Conservation (phyloP, 2,113 vertebrate species). For the Phodopus roborovskii region DNA sequence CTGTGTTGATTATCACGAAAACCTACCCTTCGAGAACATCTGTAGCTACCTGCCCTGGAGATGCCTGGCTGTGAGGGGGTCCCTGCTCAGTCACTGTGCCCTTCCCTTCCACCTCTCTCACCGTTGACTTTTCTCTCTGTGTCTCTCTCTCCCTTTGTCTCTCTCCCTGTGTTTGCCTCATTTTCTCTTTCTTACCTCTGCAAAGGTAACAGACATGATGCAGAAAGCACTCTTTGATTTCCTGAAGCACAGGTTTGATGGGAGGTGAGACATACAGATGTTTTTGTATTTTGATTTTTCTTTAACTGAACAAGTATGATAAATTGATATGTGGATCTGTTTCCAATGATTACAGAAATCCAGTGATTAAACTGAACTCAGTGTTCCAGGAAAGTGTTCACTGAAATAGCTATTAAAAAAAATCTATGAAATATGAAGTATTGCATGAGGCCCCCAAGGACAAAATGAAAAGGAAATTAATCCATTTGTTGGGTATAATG, state of each 20-base stretch:
- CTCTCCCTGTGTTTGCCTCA: slow-evolving; percentile 79
- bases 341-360: slow-evolving; percentile 25
- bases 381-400: slow-evolving; percentile 1
- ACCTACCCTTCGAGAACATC: not conserved
- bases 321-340: slow-evolving; percentile 56
- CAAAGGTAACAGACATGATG: slow-evolving; percentile 99
- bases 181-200: slow-evolving; percentile 82
- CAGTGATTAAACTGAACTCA: slow-evolving; percentile 31
- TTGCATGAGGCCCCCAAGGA: not conserved
- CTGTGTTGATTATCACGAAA: not conserved
- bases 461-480: slow-evolving; percentile 47
- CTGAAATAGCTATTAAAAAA: not conserved
- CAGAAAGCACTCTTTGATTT: slow-evolving; percentile 99
- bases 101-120: slow-evolving; percentile 77
- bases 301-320: slow-evolving; percentile 53
- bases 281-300: slow-evolving; percentile 77
- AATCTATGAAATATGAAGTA: not conserved
- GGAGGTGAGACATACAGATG: slow-evolving; percentile 93
- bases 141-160: slow-evolving; percentile 21
- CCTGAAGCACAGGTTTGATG: slow-evolving; percentile 99
- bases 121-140: slow-evolving; percentile 77
- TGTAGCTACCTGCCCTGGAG: not conserved
- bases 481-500: slow-evolving; percentile 43
- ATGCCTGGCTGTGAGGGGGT: slow-evolving; percentile 9
- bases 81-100: slow-evolving; percentile 15